Percentiles rank a stretch among this genome's conserved stretches.
Conservation (phyloP, 2,797 vertebrate genomes). For the Semaprochilodus insignis region DNA sequence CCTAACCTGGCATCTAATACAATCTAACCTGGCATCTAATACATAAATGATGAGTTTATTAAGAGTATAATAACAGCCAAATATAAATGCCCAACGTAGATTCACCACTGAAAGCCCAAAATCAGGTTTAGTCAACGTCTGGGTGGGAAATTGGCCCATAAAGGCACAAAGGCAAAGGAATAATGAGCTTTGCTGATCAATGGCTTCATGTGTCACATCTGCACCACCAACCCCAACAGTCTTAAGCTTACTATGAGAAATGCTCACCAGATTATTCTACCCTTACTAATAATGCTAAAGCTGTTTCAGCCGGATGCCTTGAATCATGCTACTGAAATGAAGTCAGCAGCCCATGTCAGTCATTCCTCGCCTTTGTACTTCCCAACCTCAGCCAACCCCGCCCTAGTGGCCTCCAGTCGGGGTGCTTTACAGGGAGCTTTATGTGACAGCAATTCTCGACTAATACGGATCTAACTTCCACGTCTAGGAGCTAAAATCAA, state of each 20-base stretch:
- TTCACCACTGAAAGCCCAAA: too few relatives aligned
- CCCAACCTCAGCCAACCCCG: constrained; percentile 5
- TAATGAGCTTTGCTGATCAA: background rate
- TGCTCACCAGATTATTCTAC: background rate
- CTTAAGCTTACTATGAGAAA: background rate
- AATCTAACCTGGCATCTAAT: too few relatives aligned
- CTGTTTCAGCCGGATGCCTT: background rate
- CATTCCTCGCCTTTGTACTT: constrained; percentile 1
- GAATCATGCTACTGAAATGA: background rate
- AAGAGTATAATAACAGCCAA: too few relatives aligned
- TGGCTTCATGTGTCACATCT: background rate
- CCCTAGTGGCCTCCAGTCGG: constrained; percentile 2
- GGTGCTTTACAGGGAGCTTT: background rate
- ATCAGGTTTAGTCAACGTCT: background rate
- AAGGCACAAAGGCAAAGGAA: background rate
- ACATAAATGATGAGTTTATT: too few relatives aligned
- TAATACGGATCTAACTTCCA: background rate
- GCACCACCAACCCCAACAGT: background rate
- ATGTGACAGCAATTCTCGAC: background rate
- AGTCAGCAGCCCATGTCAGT: background rate
- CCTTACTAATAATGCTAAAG: background rate
- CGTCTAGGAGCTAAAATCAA: background rate
- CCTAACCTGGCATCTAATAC: too few relatives aligned
- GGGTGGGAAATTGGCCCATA: background rate
- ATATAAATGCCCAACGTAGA: too few relatives aligned